Evolutionary conservation across 2,888 invertebrate genomes (phyloP).

Genomic region (Griposia aprilina): DNA sequence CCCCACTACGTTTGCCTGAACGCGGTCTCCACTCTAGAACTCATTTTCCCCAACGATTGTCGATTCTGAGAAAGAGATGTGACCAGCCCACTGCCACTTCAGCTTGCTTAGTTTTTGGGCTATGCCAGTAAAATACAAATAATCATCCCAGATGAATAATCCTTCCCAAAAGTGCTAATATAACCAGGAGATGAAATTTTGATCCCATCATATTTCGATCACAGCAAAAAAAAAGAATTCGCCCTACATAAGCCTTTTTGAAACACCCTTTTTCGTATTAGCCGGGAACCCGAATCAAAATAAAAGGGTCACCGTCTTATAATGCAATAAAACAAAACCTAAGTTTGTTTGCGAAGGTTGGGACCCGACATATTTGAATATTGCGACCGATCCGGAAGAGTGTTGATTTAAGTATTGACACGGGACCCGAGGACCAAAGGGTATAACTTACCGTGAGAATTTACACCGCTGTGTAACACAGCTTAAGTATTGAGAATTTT

Average conservation of each 20-base stretch:
- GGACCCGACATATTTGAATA: constrained; percentile 66
- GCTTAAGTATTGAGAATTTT: background rate
- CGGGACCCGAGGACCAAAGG: constrained; percentile 19
- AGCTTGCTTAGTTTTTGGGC: no score
- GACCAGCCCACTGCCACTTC: no score
- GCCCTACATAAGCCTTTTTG: background rate
- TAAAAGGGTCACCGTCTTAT: constrained; percentile 55
- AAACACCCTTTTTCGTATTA: constrained; percentile 43
- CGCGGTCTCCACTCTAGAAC: no score
- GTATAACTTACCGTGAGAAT: constrained; percentile 6
- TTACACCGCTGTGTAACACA: constrained; percentile 33
- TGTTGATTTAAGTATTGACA: constrained; percentile 70
- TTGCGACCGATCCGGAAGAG: constrained; percentile 60
- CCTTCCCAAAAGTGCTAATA: background rate
- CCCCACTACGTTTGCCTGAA: no score
- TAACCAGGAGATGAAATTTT: background rate
- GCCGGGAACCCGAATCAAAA: constrained; percentile 36
- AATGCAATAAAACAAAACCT: constrained; percentile 64
- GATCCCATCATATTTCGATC: background rate
- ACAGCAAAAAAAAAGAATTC: background rate
- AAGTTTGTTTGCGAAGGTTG: constrained; percentile 66
- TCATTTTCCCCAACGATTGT: no score
- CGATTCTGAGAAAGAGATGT: no score
- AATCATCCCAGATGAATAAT: background rate
- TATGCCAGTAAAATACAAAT: no score